Evolutionary conservation across 1,140 invertebrate species (phyloP).

Genomic region (Cotesia typhae): DNA sequence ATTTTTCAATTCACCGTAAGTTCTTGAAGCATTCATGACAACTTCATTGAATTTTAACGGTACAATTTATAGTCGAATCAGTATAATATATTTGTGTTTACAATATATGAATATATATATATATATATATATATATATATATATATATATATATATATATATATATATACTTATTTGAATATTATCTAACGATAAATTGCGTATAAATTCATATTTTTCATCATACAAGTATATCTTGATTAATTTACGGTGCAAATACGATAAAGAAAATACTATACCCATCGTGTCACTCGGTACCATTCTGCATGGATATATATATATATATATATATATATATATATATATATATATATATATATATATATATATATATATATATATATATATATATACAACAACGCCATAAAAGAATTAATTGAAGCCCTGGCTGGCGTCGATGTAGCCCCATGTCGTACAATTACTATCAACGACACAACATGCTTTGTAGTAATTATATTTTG

Average conservation of each 20-base stretch:
- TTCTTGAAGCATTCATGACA: slow-evolving; percentile 12
- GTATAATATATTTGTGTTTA: not conserved
- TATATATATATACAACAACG: not conserved
- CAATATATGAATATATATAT: too few species aligned
- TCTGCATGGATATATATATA: not conserved
- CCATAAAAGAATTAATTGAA: not conserved
- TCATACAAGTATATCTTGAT: not conserved
- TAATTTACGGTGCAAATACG: not conserved
- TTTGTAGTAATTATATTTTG: too few species aligned
- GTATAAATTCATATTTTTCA: not conserved
- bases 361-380: not conserved
- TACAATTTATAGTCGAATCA: slow-evolving; percentile 4
- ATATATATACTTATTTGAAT: not conserved
- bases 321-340: too few species aligned
- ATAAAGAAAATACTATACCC: slow-evolving; percentile 8
- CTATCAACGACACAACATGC: too few species aligned
- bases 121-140: too few species aligned
- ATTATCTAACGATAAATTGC: not conserved
- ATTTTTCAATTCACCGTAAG: not conserved
- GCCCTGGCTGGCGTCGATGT: too few species aligned
- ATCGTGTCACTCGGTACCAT: slow-evolving; percentile 26
- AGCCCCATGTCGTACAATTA: too few species aligned
- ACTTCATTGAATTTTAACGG: slow-evolving; percentile 13
- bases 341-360: not conserved
- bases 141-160: not conserved